These are phyloP conservation scores for Diadegma fenestrale DNA, from an alignment of 2,888 invertebrate genomes.

Conservation along the genomic window DNA sequence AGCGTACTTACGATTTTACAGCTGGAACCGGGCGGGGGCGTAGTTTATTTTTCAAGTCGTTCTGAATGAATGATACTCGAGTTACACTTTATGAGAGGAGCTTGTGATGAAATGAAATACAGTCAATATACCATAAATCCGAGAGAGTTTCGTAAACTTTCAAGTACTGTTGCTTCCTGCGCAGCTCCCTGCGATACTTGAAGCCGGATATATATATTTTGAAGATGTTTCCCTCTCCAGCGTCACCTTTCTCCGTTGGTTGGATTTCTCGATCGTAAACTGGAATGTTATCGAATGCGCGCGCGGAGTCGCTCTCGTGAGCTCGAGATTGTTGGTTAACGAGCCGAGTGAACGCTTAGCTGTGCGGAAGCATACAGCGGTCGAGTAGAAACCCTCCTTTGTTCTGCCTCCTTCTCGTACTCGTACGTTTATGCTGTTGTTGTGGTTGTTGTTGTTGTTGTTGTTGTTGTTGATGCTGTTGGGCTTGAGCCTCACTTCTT, in stretches of 20 bases:
- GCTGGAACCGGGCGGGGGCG: not conserved
- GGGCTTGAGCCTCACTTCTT: slow-evolving; percentile 11
- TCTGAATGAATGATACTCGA: slow-evolving; percentile 15
- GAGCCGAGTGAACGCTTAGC: slow-evolving; percentile 71
- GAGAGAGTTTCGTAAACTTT: slow-evolving; percentile 25
- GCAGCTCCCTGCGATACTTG: not conserved
- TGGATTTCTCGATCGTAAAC: slow-evolving; percentile 72
- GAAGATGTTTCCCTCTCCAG: slow-evolving; percentile 2
- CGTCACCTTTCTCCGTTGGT: slow-evolving; percentile 13
- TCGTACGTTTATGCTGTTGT: slow-evolving; percentile 9
- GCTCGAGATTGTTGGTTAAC: slow-evolving; percentile 68
- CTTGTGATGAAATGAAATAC: slow-evolving; percentile 38
- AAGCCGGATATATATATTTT: slow-evolving; percentile 26
- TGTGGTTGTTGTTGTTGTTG: not conserved
- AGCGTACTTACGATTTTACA: not conserved
- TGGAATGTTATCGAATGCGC: slow-evolving; percentile 76
- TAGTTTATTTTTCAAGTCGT: slow-evolving; percentile 12
- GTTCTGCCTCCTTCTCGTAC: slow-evolving; percentile 55
- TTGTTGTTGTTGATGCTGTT: not conserved
- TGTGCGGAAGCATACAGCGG: slow-evolving; percentile 64
- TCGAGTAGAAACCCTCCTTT: slow-evolving; percentile 52
- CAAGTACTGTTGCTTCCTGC: slow-evolving; percentile 18
- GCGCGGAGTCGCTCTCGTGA: slow-evolving; percentile 62
- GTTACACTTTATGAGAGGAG: slow-evolving; percentile 21
- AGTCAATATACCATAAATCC: slow-evolving; percentile 31